Percentiles rank a stretch among this genome's conserved stretches.
These are phyloP conservation scores for Ochotona princeps DNA, from an alignment of 2,113 vertebrate species.

Conservation along the genomic window DNA sequence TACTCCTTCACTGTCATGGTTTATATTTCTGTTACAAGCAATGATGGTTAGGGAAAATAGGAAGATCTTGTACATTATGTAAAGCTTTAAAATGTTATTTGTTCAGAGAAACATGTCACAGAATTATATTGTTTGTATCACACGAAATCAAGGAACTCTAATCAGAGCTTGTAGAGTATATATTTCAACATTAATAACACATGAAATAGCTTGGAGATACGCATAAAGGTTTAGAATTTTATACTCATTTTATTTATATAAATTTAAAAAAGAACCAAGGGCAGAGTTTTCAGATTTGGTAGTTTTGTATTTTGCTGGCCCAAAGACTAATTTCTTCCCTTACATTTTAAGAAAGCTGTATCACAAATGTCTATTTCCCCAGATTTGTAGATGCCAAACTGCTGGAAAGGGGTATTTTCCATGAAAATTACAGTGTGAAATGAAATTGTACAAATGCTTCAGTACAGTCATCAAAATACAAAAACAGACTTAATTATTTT, in stretches of 20 bases:
- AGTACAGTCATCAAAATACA: neutral
- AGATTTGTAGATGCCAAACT: neutral
- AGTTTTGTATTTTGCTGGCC: neutral
- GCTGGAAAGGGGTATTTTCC: neutral
- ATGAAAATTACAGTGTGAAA: neutral
- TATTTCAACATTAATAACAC: neutral
- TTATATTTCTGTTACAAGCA: neutral
- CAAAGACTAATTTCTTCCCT: neutral
- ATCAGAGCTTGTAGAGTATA: neutral
- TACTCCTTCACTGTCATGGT: no score
- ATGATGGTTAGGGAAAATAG: neutral
- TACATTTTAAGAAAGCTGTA: neutral
- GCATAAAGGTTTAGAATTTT: neutral
- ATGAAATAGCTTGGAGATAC: neutral
- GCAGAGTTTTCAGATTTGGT: neutral
- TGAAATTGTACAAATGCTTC: neutral
- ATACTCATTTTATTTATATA: neutral
- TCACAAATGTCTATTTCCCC: neutral
- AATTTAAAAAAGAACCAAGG: neutral
- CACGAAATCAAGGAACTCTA: neutral
- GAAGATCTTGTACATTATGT: neutral
- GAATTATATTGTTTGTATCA: neutral
- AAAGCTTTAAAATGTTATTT: neutral
- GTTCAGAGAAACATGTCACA: neutral
- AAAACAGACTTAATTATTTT: neutral